Conservation (phyloP, 2,797 vertebrate genomes). For the Dipus sagitta region DNA sequence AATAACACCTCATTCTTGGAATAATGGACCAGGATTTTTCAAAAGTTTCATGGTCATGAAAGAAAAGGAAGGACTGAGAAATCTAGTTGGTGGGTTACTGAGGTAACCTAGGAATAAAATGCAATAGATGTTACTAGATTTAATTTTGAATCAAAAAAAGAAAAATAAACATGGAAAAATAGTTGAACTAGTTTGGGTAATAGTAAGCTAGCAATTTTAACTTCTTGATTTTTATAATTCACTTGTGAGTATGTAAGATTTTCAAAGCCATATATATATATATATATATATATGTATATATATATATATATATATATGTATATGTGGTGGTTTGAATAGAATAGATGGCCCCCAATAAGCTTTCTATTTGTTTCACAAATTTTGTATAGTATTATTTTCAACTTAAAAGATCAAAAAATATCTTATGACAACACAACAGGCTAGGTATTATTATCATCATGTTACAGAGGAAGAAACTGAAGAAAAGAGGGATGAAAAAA, state of each 20-base stretch:
- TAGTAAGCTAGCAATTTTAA: background rate
- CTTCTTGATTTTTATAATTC: constrained; percentile 6
- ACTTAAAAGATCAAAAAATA: background rate
- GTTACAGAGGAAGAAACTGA: background rate
- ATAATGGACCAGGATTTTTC: background rate
- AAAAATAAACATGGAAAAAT: background rate
- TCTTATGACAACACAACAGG: background rate
- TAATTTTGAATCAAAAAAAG: background rate
- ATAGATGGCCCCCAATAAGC: too few species aligned
- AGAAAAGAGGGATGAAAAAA: background rate
- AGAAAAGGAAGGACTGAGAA: background rate
- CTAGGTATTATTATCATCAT: background rate
- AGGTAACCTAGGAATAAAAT: background rate
- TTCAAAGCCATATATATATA: too few species aligned
- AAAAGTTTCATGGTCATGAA: background rate
- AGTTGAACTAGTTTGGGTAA: background rate
- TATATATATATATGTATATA: too few species aligned
- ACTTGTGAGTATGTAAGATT: background rate
- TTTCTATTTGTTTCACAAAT: background rate
- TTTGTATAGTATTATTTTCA: constrained; percentile 46
- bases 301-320: too few species aligned
- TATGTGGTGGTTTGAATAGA: too few species aligned
- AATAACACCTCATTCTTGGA: background rate
- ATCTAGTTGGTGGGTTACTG: background rate
- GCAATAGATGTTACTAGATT: background rate